Evolutionary conservation across 2,113 vertebrate genomes (phyloP), one percentile per base, ranked within the genome.

Genomic region (Bettongia penicillata): DNA sequence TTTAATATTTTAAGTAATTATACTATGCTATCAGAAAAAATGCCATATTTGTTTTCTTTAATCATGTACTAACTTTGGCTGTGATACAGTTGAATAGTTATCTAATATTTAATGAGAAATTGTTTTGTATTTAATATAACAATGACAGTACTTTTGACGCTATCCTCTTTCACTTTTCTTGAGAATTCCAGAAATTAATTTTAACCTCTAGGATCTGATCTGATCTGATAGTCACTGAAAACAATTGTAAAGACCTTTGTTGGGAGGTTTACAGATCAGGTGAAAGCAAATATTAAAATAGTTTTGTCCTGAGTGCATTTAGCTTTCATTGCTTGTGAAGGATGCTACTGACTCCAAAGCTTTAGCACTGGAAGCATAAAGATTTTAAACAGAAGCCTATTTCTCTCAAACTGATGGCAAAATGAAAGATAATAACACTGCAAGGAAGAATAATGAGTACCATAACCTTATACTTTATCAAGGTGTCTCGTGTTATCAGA

Each of bases 41-140:
- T 19, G 3, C 0, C 61, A 68, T 95, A 53, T 53, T 31, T 55
- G 31, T 94, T 95, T 97, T 52, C 28, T 95, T 93, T 92, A 51
- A 90, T 90, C 53, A 91, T 1, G 1, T 43, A 90, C 8, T 49
- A 9, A 49, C 8, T 28, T 2, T 23, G 49, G 24, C 24, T 90
- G 2, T 49, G 31, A 94, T 90, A 10, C 57, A 91, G 89, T 93
- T 91, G 91, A 95, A 95, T 96, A 28, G 25, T 53, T 26, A 52
- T 91, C 43, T 91, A 94, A 57, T 16, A 91, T 93, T 53, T 53
- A 92, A 95, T 68, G 90, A 51, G 22, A 89, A 68, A 84, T 52
- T 53, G 23, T 61, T 61, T 92, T 48, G n/a, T 55, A 51, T 91
- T 89, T 93, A 93, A 94, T 23, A 24, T 31, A 93, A 94, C 90